Percentiles rank a stretch among this genome's conserved stretches.
These are phyloP conservation scores for Globia sparganii DNA, from an alignment of 2,888 invertebrate genomes.

Conservation along the genomic window DNA sequence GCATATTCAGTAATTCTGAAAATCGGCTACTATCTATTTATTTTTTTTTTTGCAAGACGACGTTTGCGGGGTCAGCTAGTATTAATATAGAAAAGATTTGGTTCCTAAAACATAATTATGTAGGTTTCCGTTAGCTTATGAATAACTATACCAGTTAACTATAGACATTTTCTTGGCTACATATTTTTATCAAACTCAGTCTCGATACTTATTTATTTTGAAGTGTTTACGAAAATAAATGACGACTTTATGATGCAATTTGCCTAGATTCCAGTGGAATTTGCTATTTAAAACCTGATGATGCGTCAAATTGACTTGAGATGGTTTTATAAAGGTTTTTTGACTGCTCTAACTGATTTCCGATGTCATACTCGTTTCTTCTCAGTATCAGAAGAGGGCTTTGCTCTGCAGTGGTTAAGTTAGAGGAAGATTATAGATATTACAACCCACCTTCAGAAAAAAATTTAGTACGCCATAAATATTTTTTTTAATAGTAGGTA, in stretches of 20 bases:
- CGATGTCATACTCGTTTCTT: neutral
- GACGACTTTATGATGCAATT: conserved; percentile 4
- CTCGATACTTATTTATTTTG: neutral
- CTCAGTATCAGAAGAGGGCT: neutral
- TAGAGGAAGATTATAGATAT: neutral
- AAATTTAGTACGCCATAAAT: neutral
- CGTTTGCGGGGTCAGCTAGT: no score
- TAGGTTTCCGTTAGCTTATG: neutral
- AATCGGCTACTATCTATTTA: no score
- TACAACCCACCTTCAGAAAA: neutral
- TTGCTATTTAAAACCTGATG: conserved; percentile 2
- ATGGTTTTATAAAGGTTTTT: neutral
- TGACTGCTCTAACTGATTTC: neutral
- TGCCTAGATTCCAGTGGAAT: neutral
- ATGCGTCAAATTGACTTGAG: conserved; percentile 33
- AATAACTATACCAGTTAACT: neutral
- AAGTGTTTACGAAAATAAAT: neutral
- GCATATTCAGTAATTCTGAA: no score
- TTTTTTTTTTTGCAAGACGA: no score
- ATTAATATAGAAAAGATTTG: neutral
- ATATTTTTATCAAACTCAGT: neutral
- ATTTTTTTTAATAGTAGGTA: no score
- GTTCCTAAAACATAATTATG: neutral
- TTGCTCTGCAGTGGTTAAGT: neutral
- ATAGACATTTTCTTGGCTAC: neutral